phyloP scores from a whole-genome alignment of 2,888 invertebrate species.

The Gastracanthus pulcherrimus region DNA sequence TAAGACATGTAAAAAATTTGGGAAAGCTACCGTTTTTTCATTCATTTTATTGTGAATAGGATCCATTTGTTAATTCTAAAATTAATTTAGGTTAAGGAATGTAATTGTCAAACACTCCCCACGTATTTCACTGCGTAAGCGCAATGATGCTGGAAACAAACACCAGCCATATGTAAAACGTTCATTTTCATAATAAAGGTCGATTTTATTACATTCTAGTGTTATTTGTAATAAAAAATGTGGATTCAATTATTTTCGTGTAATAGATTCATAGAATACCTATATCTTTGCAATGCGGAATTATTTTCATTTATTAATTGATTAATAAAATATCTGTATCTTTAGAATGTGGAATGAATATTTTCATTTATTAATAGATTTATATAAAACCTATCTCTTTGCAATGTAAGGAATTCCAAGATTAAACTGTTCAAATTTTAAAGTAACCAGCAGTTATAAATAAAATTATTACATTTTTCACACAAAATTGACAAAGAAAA shows the following conservation, averaged over 20 bases:
- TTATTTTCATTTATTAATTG: too few species aligned
- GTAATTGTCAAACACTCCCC: conserved; percentile 39
- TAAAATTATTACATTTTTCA: too few species aligned
- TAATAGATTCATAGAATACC: too few species aligned
- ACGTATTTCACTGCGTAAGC: conserved; percentile 28
- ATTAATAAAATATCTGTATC: too few species aligned
- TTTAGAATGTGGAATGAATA: too few species aligned
- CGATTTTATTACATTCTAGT: conserved; percentile 68
- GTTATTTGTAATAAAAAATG: conserved; percentile 26
- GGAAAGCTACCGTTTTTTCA: conserved; percentile 48
- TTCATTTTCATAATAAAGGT: conserved; percentile 74
- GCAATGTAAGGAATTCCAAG: too few species aligned
- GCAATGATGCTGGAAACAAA: conserved; percentile 58
- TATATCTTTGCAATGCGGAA: too few species aligned
- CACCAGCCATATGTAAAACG: conserved; percentile 73
- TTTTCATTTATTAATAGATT: too few species aligned
- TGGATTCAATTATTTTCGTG: conserved; percentile 25
- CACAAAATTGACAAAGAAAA: too few species aligned
- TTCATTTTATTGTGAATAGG: conserved; percentile 55
- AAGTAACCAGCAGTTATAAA: too few species aligned
- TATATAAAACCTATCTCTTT: too few species aligned
- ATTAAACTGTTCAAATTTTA: too few species aligned
- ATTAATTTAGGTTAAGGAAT: conserved; percentile 53
- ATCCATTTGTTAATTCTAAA: conserved; percentile 53
- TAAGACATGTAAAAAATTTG: conserved; percentile 47